Conservation (phyloP, 2,113 vertebrate species). For the Eonycteris spelaea region DNA sequence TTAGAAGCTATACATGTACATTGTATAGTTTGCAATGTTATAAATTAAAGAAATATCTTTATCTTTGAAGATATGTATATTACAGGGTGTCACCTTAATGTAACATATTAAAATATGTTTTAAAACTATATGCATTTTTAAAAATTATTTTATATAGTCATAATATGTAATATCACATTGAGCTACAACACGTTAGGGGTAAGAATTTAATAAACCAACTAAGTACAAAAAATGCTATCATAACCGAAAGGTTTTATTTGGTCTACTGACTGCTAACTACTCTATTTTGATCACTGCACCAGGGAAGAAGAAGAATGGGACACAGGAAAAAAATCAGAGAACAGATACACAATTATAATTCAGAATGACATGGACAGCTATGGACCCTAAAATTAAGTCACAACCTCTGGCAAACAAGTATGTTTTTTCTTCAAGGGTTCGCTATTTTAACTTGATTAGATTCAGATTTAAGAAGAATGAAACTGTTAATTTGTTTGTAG, state of each 20-base stretch:
- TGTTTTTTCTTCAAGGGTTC: not conserved
- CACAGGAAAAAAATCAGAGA: not conserved
- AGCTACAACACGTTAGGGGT: not conserved
- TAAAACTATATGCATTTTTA: not conserved
- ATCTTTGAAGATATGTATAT: not conserved
- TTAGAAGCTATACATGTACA: not conserved
- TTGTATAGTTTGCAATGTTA: not conserved
- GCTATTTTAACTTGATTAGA: not conserved
- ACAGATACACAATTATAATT: not conserved
- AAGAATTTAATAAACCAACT: not conserved
- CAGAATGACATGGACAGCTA: not conserved
- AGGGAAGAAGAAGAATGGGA: accelerated
- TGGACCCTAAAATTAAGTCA: not conserved
- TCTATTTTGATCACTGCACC: not conserved
- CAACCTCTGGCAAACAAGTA: not conserved
- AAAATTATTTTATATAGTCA: not conserved
- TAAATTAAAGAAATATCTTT: not conserved
- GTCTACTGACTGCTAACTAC: not conserved
- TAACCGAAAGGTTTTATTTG: not conserved
- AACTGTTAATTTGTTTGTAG: not conserved
- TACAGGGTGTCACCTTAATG: not conserved
- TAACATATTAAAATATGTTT: not conserved
- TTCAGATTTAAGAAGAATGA: not conserved
- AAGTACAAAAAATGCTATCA: not conserved
- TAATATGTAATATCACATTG: not conserved